Conservation (phyloP, 2,888 invertebrate genomes). For the Pecten maximus region DNA sequence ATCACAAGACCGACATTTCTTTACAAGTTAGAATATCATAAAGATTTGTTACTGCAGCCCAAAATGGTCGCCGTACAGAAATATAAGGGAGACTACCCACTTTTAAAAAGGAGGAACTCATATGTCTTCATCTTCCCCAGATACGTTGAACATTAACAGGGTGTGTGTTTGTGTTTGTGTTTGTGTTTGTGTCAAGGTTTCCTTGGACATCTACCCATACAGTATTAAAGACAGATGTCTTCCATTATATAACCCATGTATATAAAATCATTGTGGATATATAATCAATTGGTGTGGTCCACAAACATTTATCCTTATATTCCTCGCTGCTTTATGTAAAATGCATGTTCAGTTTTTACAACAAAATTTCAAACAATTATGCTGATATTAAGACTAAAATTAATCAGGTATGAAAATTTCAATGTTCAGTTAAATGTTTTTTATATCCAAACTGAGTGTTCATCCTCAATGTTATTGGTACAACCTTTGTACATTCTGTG, state of each 20-base stretch:
- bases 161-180: neutral
- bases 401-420: too few relatives aligned
- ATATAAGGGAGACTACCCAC: constrained; percentile 21
- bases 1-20: neutral
- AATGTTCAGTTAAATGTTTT: too few relatives aligned
- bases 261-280: neutral
- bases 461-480: too few relatives aligned
- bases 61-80: neutral
- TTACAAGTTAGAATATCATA: neutral
- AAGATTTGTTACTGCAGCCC: neutral
- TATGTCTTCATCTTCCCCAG: neutral
- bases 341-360: neutral
- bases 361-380: too few relatives aligned
- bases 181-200: neutral
- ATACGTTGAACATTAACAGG: neutral
- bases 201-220: constrained; percentile 5
- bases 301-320: neutral
- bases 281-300: neutral
- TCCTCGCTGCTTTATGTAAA: neutral
- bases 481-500: too few relatives aligned
- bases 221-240: constrained; percentile 10
- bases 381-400: too few relatives aligned
- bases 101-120: neutral
- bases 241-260: neutral
- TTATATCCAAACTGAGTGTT: too few relatives aligned